Evolutionary conservation across 1,140 invertebrate species (phyloP).

Genomic region (Listronotus oregonensis): DNA sequence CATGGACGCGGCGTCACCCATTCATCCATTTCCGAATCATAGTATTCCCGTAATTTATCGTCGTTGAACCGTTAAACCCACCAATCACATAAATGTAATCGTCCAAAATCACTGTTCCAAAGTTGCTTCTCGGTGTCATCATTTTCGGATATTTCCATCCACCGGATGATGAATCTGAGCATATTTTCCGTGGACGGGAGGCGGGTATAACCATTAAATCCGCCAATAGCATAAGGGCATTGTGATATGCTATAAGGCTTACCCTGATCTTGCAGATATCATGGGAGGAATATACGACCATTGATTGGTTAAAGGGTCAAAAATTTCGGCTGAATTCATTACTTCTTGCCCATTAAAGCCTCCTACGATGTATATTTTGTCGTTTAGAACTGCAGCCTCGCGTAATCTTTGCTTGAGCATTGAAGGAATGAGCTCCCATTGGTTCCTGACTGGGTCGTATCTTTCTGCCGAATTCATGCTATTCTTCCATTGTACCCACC

Average conservation of each 20-base stretch:
- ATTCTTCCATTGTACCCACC: conserved; percentile 86
- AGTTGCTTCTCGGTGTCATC: conserved; percentile 77
- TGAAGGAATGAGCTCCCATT: conserved; percentile 81
- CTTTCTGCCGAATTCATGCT: conserved; percentile 74
- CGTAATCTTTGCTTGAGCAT: conserved; percentile 84
- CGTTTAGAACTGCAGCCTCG: conserved; percentile 69
- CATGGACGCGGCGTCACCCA: conserved; percentile 74
- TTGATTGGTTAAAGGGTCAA: conserved; percentile 64
- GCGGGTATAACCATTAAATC: conserved; percentile 70
- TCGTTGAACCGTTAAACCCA: conserved; percentile 72
- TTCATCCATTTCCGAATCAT: conserved; percentile 68
- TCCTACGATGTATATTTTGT: conserved; percentile 72
- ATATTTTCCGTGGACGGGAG: conserved; percentile 59
- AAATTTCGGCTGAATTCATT: conserved; percentile 67
- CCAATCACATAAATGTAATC: conserved; percentile 74
- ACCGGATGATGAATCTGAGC: conserved; percentile 33
- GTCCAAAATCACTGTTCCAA: conserved; percentile 71
- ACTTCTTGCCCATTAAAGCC: conserved; percentile 77
- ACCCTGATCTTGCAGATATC: conserved; percentile 75
- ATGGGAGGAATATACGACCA: conserved; percentile 78
- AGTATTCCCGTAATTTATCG: conserved; percentile 72
- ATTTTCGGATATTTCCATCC: conserved; percentile 70
- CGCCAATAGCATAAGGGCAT: conserved; percentile 71
- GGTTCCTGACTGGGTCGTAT: conserved; percentile 72
- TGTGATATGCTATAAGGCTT: conserved; percentile 65